These are phyloP conservation scores for Microtus ochrogaster DNA, from an alignment of 2,113 vertebrate genomes.

Conservation along the genomic window DNA sequence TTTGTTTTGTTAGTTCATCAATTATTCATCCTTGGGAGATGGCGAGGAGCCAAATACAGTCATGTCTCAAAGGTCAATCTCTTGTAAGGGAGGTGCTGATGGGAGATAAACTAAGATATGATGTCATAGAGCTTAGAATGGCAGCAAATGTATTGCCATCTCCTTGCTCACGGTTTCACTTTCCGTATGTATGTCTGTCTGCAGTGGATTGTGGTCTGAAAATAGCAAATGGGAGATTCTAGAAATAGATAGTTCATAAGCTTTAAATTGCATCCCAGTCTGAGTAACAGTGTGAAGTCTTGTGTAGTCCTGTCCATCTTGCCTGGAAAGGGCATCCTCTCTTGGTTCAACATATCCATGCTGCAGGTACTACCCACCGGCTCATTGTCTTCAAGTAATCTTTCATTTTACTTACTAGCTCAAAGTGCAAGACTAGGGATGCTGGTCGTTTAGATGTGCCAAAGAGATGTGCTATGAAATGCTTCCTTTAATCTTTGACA, in stretches of 20 bases:
- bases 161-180: background rate
- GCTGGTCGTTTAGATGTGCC: background rate
- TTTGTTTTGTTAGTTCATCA: background rate
- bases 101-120: background rate
- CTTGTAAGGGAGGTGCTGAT: background rate
- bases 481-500: background rate
- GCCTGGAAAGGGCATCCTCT: background rate
- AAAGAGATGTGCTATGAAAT: background rate
- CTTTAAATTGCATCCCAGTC: background rate
- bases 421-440: background rate
- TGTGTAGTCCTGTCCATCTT: background rate
- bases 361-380: background rate
- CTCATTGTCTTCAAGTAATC: background rate
- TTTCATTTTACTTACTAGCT: background rate
- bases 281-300: background rate
- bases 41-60: background rate
- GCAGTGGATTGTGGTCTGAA: background rate
- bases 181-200: background rate
- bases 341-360: too few relatives aligned
- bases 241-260: background rate
- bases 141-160: accelerated
- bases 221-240: background rate
- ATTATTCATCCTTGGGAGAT: too few relatives aligned
- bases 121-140: background rate
- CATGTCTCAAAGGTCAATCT: background rate